Percentiles rank a stretch among this genome's conserved stretches.
phyloP scores from a whole-genome alignment of 2,113 vertebrate genomes.

The Poeciliopsis occidentalis region DNA sequence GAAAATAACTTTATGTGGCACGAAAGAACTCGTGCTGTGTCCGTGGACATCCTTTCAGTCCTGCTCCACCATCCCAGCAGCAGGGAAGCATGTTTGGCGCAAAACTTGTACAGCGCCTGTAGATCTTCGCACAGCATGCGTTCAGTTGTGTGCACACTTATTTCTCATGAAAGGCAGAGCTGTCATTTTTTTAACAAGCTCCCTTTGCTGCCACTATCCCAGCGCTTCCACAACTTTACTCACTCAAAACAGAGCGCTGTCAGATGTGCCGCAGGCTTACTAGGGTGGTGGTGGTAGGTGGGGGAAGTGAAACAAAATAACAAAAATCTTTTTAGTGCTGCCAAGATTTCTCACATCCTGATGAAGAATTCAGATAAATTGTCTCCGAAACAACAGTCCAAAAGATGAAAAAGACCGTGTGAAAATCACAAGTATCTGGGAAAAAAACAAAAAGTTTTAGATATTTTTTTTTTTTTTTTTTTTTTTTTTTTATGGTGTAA shows the following conservation, averaged over 20 bases:
- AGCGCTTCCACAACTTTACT: slow-evolving; percentile 35
- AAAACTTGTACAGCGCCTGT: slow-evolving; percentile 22
- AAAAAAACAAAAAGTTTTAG: neutral
- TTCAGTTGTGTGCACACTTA: slow-evolving; percentile 44
- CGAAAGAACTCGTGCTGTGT: slow-evolving; percentile 24
- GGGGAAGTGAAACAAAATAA: neutral
- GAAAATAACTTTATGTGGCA: slow-evolving; percentile 16
- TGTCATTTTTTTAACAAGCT: slow-evolving; percentile 62
- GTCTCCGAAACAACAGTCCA: slow-evolving; percentile 2
- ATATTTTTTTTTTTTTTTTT: slow-evolving; percentile 14
- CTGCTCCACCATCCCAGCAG: slow-evolving; percentile 1
- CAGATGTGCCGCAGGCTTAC: slow-evolving; percentile 49
- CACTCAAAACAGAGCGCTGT: slow-evolving; percentile 41
- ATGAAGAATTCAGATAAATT: slow-evolving; percentile 35
- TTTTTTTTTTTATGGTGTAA: neutral
- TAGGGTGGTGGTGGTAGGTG: slow-evolving; percentile 22
- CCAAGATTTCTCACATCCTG: slow-evolving; percentile 15
- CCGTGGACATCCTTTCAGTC: slow-evolving; percentile 17
- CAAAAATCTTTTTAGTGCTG: slow-evolving; percentile 14
- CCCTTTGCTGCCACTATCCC: slow-evolving; percentile 44
- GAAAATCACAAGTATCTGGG: slow-evolving; percentile 6
- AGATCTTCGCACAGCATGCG: slow-evolving; percentile 41
- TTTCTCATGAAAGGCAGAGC: slow-evolving; percentile 44
- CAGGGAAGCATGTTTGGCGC: slow-evolving; percentile 14
- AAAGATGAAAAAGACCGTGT: slow-evolving; percentile 16